A percentile compares a stretch with the other conserved stretches of the same genome.
Evolutionary conservation across 2,797 vertebrate species (phyloP).

Genomic region (Bovichtus variegatus): DNA sequence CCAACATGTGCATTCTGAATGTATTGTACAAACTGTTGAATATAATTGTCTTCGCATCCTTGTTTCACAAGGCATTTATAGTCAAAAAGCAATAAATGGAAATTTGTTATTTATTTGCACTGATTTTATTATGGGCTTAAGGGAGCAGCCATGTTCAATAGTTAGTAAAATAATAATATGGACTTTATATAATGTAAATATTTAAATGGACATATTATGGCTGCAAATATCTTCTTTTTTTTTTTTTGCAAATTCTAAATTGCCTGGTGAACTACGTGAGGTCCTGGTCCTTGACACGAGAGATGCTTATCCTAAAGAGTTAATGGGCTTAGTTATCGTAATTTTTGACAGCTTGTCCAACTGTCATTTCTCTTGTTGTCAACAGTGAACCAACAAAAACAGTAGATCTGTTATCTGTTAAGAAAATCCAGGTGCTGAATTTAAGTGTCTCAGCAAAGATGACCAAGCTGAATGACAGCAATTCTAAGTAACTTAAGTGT

Average conservation of each 20-base stretch:
- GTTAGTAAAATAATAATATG: background rate
- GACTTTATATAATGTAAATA: background rate
- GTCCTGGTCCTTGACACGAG: slow-evolving; percentile 58
- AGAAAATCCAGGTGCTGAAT: slow-evolving; percentile 1
- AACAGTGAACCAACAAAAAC: slow-evolving; percentile 17
- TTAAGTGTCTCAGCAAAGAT: slow-evolving; percentile 16
- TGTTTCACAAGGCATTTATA: background rate
- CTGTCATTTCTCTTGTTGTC: slow-evolving; percentile 30
- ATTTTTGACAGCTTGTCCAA: slow-evolving; percentile 51
- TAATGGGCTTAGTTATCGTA: slow-evolving; percentile 63
- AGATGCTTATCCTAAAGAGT: slow-evolving; percentile 59
- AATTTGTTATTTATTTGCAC: background rate
- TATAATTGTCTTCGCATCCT: background rate
- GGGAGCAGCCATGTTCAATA: background rate
- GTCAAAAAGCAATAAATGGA: background rate
- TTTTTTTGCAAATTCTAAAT: background rate
- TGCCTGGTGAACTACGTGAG: background rate
- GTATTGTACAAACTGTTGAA: background rate
- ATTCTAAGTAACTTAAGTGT: slow-evolving; percentile 51
- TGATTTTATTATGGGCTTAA: background rate
- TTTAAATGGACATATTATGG: background rate
- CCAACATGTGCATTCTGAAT: background rate
- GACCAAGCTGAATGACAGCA: slow-evolving; percentile 25
- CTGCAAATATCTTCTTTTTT: background rate
- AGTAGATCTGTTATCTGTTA: background rate